These are phyloP conservation scores for Auanema freiburgensis DNA, from an alignment of 2,888 invertebrate species.

Conservation along the genomic window DNA sequence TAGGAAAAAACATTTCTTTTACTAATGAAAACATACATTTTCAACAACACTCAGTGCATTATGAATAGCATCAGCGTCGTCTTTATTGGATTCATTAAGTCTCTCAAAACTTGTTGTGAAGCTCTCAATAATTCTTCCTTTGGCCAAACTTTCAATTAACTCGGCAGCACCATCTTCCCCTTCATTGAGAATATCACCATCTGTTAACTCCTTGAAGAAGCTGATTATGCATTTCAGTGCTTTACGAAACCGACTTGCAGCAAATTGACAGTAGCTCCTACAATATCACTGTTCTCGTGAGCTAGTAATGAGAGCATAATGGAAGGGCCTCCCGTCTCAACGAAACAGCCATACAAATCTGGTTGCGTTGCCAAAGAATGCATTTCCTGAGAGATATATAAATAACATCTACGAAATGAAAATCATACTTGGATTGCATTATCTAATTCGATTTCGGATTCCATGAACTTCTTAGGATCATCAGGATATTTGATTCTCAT, in stretches of 20 bases:
- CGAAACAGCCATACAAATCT: slow-evolving; percentile 86
- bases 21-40: slow-evolving; percentile 73
- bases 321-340: slow-evolving; percentile 82
- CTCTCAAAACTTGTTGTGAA: slow-evolving; percentile 74
- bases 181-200: slow-evolving; percentile 82
- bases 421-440: slow-evolving; percentile 72
- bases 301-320: slow-evolving; percentile 87
- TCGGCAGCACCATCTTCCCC: slow-evolving; percentile 73
- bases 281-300: slow-evolving; percentile 93
- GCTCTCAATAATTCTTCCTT: slow-evolving; percentile 85
- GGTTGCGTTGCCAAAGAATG: slow-evolving; percentile 92
- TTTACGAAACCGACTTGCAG: slow-evolving; percentile 65
- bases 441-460: slow-evolving; percentile 91
- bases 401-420: not conserved
- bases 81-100: slow-evolving; percentile 84
- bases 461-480: slow-evolving; percentile 77
- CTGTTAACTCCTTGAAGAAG: slow-evolving; percentile 80
- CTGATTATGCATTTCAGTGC: not conserved
- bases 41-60: slow-evolving; percentile 90
- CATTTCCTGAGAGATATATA: slow-evolving; percentile 74
- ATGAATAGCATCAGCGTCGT: slow-evolving; percentile 81
- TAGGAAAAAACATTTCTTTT: not conserved
- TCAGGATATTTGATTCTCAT: slow-evolving; percentile 96
- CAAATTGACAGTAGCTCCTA: slow-evolving; percentile 77
- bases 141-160: slow-evolving; percentile 83